Percentiles rank a stretch among this genome's conserved stretches.
phyloP scores from a whole-genome alignment of 1,140 invertebrate species.

The Branchinecta lindahli region DNA sequence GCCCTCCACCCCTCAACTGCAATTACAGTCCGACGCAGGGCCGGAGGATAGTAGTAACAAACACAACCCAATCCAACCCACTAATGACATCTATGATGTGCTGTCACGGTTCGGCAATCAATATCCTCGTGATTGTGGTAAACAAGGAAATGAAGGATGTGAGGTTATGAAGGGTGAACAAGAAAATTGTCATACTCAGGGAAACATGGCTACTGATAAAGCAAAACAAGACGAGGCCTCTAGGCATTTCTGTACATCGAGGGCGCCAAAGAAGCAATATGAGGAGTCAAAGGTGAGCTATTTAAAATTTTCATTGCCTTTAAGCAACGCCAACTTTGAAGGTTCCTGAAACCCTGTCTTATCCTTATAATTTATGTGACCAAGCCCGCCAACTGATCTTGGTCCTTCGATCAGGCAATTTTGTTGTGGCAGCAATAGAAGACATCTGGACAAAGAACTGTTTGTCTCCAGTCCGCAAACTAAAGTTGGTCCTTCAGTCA shows the following conservation, averaged over 20 bases:
- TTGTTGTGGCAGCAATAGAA: too few species aligned
- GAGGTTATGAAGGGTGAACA: conserved; percentile 2
- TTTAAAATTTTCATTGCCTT: too few species aligned
- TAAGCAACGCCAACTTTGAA: too few species aligned
- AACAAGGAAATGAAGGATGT: conserved; percentile 6
- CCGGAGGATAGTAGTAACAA: background rate
- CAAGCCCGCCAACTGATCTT: too few species aligned
- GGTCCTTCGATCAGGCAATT: too few species aligned
- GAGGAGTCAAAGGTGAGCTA: too few species aligned
- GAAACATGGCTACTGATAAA: background rate
- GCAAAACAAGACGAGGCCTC: background rate
- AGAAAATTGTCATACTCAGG: background rate
- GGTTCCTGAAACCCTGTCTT: too few species aligned
- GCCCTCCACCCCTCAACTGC: background rate
- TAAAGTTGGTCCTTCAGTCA: too few species aligned
- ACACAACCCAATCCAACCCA: conserved; percentile 7
- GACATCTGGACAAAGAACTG: too few species aligned
- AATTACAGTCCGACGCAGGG: background rate
- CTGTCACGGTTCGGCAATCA: conserved; percentile 4
- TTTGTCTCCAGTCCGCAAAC: too few species aligned
- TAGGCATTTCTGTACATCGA: background rate
- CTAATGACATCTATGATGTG: conserved; percentile 10
- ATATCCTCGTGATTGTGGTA: background rate
- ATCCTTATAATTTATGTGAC: too few species aligned
- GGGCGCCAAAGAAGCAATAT: background rate